Evolutionary conservation across 2,797 vertebrate species (phyloP), one percentile per base, ranked within the genome.

Genomic region (Hypotaenidia okinawae): DNA sequence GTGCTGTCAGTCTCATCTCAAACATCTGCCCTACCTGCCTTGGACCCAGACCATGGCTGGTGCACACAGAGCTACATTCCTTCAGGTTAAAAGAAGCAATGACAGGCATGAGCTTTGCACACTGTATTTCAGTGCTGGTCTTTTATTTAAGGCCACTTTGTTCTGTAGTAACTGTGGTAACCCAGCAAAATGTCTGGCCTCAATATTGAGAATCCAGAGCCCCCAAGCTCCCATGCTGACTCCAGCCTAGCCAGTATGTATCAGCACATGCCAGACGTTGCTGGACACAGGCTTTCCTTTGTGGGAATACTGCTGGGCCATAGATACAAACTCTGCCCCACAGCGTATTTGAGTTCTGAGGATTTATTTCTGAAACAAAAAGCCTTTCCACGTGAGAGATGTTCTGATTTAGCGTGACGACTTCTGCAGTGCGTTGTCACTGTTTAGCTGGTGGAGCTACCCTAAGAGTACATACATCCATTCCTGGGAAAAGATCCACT

Each of bases 281-380:
- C 88, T 88, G 85, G 88, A 91, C 77, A 70, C 57, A 82, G 57
- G 45, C 95, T 83, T 96, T 95, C 90, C 79, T 95, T 91, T 90
- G 70, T 82, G 70, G 43, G 55, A 94, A 91, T 25, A 33, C 63
- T 63, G 55, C 52, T 0, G 24, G 74, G 35, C 90, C 78, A 39
- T 77, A 93, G 94, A 95, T 51, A 95, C 68, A 82, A 79, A 75
- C 68, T 61, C 85, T 88, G 49, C 37, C 88, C 41, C 52, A 41
- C 16, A 18, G 47, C 7, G 52, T 47, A 58, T 80, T 87, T 77
- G 63, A 84, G n/a, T n/a, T 45, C 0, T 66, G 63, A 89, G 67
- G 84, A 90, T 95, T 96, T 96, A 94, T 91, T 94, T 76, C 80
- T 91, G 35, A 78, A 95, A 90, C 62, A 27, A 90, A 92, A 86